These are phyloP conservation scores for Bolinopsis microptera DNA, from an alignment of 37 sponge, comb jelly and placozoan species.

Conservation along the genomic window DNA sequence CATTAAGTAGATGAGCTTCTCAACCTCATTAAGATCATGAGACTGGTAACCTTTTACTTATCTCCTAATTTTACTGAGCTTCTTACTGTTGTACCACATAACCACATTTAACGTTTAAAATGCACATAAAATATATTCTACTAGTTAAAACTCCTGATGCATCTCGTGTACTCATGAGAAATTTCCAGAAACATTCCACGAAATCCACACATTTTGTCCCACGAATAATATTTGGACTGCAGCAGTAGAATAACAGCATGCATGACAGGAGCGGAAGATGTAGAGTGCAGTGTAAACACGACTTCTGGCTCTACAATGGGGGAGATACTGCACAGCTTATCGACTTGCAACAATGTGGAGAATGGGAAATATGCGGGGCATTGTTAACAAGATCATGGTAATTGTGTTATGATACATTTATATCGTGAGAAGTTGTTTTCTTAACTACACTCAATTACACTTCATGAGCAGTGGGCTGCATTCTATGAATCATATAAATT, in stretches of 20 bases:
- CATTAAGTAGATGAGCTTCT: too few species aligned
- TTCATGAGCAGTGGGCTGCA: too few species aligned
- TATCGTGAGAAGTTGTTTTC: too few species aligned
- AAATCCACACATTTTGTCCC: background rate
- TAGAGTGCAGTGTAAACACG: conserved; percentile 41
- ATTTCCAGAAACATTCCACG: conserved; percentile 2
- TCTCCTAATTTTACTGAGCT: too few species aligned
- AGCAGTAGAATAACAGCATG: too few species aligned
- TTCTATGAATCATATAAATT: background rate
- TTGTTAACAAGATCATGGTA: background rate
- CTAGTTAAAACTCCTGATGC: too few species aligned
- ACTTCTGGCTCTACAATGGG: background rate
- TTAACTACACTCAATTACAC: too few species aligned
- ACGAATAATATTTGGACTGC: background rate
- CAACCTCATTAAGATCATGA: too few species aligned
- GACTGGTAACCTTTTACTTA: too few species aligned
- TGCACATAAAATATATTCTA: too few species aligned
- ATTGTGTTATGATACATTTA: background rate
- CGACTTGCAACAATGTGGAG: background rate
- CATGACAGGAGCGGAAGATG: background rate
- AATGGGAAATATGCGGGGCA: background rate
- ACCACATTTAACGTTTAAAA: too few species aligned
- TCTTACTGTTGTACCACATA: too few species aligned
- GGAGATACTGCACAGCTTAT: background rate
- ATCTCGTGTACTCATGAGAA: background rate